Evolutionary conservation across 1,140 invertebrate species (phyloP), one percentile per base, ranked within the genome.

Genomic region (Harlomillsia oculata): DNA sequence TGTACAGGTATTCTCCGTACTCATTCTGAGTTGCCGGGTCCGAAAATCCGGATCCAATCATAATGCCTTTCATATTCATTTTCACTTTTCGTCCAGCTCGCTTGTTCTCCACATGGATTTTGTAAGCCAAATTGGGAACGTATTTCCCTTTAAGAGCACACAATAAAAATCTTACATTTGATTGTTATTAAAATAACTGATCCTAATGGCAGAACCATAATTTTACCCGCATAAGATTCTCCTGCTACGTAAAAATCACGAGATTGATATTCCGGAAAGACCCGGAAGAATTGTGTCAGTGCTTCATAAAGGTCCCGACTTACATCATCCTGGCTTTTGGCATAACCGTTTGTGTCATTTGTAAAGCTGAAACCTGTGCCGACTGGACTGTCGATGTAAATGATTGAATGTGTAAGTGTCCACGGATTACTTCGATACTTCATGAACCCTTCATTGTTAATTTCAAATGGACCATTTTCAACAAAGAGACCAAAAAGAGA

Each of bases 51-150:
- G 77, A 74, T 6, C 76, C 77, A 50, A 78, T 75, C 5, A 74
- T 73, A 37, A 78, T 69, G 21, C 77, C 77, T 64, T 56, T 59
- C 5, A 65, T 30, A 44, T 65, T 65, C 43, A 65, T 57, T 23
- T 28, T 26, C 21, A 32, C 11, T 13, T 49, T 36, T 14, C 34
- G n/a, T 14, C 28, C 18, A 30, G 25, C 39, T 9, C 44, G 28
- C n/a, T 40, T 41, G 63, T 82, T 84, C 28, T 81, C 76, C 59
- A 76, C 74, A 67, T 89, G 81, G 44, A 91, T 89, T 18, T 82
- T 80, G 65, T 85, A 78, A 1, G 80, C 80, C 9, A 87, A 67
- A 0, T 84, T 80, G 14, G 87, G 86, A 0, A 87, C 81, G 74
- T 89, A 89, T 64, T 79, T 79, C 4, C 75, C 68, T 68, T 20